phyloP scores from a whole-genome alignment of 2,888 invertebrate species.

The Willowsia nigromaculata region DNA sequence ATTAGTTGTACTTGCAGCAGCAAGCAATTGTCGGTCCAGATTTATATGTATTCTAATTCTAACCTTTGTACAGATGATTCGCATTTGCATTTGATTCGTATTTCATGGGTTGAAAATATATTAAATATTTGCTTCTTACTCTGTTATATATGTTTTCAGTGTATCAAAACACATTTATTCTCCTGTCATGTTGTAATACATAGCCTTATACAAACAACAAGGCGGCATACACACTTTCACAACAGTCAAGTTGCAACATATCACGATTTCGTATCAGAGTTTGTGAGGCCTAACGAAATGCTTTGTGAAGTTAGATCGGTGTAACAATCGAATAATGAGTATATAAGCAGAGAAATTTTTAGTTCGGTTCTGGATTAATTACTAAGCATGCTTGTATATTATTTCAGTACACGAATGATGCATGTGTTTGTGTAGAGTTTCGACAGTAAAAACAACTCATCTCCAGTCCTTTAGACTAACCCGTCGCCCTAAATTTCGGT shows the following conservation, averaged over 20 bases:
- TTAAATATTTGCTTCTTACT: too few species aligned
- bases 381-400: too few species aligned
- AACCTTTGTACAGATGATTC: background rate
- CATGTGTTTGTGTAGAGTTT: too few species aligned
- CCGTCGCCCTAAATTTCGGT: too few species aligned
- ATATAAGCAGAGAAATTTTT: too few species aligned
- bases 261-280: background rate
- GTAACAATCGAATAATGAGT: too few species aligned
- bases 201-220: background rate
- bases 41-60: background rate
- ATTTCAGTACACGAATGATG: too few species aligned
- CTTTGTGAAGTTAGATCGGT: background rate
- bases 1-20: background rate
- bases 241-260: background rate
- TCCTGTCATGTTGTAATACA: background rate
- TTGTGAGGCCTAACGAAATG: background rate
- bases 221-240: background rate
- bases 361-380: too few species aligned
- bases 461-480: too few species aligned
- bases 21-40: background rate
- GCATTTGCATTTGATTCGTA: conserved; percentile 17
- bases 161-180: background rate
- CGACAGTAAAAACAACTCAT: too few species aligned
- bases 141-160: background rate
- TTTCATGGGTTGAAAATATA: too few species aligned